These are phyloP conservation scores for Hippocampus zosterae DNA, from an alignment of 2,113 vertebrate species.

Conservation along the genomic window DNA sequence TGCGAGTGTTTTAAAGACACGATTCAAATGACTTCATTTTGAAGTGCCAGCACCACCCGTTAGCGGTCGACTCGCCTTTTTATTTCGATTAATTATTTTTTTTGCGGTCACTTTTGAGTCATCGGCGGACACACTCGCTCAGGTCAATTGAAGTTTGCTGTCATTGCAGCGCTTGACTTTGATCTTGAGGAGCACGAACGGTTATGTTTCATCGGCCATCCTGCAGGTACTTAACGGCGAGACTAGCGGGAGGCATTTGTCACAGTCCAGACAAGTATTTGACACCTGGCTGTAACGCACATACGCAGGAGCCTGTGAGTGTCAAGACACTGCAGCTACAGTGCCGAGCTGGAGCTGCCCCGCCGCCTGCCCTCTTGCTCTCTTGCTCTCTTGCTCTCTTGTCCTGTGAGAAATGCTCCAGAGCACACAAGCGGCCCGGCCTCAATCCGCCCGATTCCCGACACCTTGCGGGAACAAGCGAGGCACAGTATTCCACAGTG, in stretches of 20 bases:
- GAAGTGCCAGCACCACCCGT: not conserved
- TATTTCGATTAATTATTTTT: too few relatives aligned
- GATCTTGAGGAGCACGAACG: slow-evolving; percentile 48
- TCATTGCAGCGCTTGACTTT: slow-evolving; percentile 24
- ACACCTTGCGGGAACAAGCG: slow-evolving; percentile 44
- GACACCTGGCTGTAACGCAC: slow-evolving; percentile 64
- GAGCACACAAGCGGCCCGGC: slow-evolving; percentile 30
- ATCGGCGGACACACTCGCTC: not conserved
- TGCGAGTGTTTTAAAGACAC: not conserved
- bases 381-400: slow-evolving; percentile 43
- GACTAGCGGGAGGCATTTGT: slow-evolving; percentile 66
- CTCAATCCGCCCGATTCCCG: slow-evolving; percentile 30
- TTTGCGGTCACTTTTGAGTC: not conserved
- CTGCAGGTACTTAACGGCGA: slow-evolving; percentile 50
- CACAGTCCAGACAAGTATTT: slow-evolving; percentile 72
- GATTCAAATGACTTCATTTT: not conserved
- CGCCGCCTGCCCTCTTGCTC: slow-evolving; percentile 48
- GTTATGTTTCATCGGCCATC: slow-evolving; percentile 48
- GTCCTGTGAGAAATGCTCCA: slow-evolving; percentile 51
- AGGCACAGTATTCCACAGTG: slow-evolving; percentile 28
- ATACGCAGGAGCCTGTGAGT: slow-evolving; percentile 43
- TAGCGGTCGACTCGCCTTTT: not conserved
- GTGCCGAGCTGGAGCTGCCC: slow-evolving; percentile 28
- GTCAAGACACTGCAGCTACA: slow-evolving; percentile 62
- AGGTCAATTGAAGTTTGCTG: slow-evolving; percentile 1